Evolutionary conservation across 2,797 vertebrate species (phyloP), one percentile per base, ranked within the genome.

Genomic region (Anguilla anguilla): DNA sequence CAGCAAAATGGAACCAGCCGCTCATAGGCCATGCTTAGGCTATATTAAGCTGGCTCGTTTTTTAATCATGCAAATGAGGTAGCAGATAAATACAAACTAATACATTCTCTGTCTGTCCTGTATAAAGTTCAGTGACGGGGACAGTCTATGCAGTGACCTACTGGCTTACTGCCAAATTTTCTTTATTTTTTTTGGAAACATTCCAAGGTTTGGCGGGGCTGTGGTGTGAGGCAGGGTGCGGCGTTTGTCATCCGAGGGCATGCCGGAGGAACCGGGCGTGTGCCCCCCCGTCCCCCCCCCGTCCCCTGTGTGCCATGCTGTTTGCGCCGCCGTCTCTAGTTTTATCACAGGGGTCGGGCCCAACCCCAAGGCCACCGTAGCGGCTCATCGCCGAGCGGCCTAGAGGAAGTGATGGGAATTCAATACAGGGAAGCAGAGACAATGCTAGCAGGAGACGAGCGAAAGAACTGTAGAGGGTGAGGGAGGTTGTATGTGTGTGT

Each of bases 391-490:
- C 79, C 51, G 46, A 82, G 39, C 39, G 2, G 19, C 25, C 1
- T 10, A 82, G 79, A 49, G 43, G 79, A 82, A 51, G 10, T 51
- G 46, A 82, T 49, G 79, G 46, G 46, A 82, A 51, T 82, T 51
- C 19, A 82, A 82, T 82, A 82, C 43, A 9, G 46, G 79, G 79
- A 93, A 91, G 93, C 91, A 91, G 92, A 93, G 90, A 92, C 43
- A 93, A 92, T 92, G 89, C 31, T 39, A 77, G 72, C 72, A 13
- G 31, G 35, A 35, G 72, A 77, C 15, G 72, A 39, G 72, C 72
- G 19, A 39, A 39, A 77, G 31, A 19, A 19, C 57, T 59, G 51
- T 53, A 3, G 4, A 46, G 59, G 17, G 22, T 64, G 59, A 17
- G 59, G 17, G 59, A 17, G 59, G 6, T 15, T 64, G 59, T 61